phyloP scores from a whole-genome alignment of 2,113 vertebrate genomes.

The Rhinoderma darwinii region DNA sequence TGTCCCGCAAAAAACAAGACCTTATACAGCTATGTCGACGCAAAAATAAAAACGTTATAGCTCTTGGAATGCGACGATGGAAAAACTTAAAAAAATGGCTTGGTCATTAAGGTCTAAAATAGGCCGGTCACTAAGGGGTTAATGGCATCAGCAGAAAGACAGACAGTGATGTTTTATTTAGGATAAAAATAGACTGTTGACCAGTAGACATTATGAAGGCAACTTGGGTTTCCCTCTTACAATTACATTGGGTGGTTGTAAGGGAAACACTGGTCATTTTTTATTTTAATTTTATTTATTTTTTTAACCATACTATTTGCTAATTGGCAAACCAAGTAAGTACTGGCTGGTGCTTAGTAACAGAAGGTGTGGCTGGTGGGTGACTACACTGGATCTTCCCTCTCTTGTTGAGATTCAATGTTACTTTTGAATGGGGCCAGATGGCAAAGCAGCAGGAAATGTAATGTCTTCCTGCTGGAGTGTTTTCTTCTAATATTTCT shows the following conservation, averaged over 20 bases:
- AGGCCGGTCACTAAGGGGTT: too few relatives aligned
- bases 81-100: too few relatives aligned
- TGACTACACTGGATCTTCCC: background rate
- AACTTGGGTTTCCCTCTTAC: background rate
- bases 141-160: conserved; percentile 23
- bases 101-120: too few relatives aligned
- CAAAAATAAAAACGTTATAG: too few relatives aligned
- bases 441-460: background rate
- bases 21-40: too few relatives aligned
- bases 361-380: background rate
- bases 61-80: too few relatives aligned
- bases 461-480: background rate
- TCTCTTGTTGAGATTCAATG: background rate
- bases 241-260: background rate
- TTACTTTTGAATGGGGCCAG: background rate
- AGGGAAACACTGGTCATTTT: background rate
- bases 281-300: background rate
- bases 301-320: background rate
- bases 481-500: background rate
- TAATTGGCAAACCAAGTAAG: background rate
- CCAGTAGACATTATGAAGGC: background rate
- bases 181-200: conserved; percentile 26
- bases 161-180: conserved; percentile 7
- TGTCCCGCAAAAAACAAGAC: too few relatives aligned
- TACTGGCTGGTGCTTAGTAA: background rate